Base-by-base conservation (phyloP, 2,888 invertebrate species). In the Eupithecia abbreviata region DNA sequence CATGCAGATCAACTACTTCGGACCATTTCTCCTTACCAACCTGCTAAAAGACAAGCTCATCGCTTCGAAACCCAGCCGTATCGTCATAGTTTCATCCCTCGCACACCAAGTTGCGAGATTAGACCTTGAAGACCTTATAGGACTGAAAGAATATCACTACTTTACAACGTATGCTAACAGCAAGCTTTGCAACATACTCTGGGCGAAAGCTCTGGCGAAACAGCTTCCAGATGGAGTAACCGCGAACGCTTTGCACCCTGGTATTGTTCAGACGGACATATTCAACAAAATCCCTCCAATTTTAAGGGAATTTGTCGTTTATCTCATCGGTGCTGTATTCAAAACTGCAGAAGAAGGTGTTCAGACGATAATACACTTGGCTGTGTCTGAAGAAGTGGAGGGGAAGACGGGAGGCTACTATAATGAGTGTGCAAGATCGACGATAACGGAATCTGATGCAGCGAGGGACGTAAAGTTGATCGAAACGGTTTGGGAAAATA, bases 211-310 rank as follows among this genome's bases (percentile, higher is more conserved):
- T 6, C 85, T 95, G 15, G 89, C 90, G 0, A 91, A 89, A 62
- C 85, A 88, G 45, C 79, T 95, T 3, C 90, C 92, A 2, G 83
- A 84, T 13, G 96, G 96, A 4, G 96, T 98, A 0, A 97, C 97
- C 0, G 97, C 96, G 0, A 98, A 98, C 87, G 97, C 96, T 81
- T 90, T 98, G 71, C 98, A 98, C 91, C 98, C 98, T 0, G 98
- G 98, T 13, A 92, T 97, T 88, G 97, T 98, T 58, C 96, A 97
- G 87, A 97, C 97, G 0, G 97, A 97, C 43, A 97, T 98, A 72
- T 97, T 97, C 96, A 95, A 96, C 55, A 96, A 95, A 82, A 90
- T 96, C 13, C 96, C 96, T 0, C 71, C 79, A 0, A 7, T 74
- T 2, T 0, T 58, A 0, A 88, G 96, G 2, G 96, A 95, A 30